Base-by-base conservation (phyloP, 2,888 invertebrate species). In the Stenolophus ochropezus region DNA sequence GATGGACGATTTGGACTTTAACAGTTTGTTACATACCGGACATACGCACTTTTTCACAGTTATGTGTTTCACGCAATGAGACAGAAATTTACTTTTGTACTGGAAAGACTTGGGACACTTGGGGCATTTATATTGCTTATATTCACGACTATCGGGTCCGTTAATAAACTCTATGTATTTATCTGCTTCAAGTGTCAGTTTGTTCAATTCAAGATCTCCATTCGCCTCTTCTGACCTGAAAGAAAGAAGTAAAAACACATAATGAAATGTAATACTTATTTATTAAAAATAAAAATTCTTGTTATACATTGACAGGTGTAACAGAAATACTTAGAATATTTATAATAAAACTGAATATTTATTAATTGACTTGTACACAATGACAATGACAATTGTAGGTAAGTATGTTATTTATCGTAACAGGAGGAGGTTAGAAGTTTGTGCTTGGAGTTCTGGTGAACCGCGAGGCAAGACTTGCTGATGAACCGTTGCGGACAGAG, bases 11-110 rank as follows among this genome's bases (percentile, higher is more conserved):
- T 5, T 87, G 86, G 61, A 0, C 87, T 87, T 78, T 23, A 87
- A 87, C 0, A 86, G 85, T 20, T 87, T 81, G 0, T 87, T 87
- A 69, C 88, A 88, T 2, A 88, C 84, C 14, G 87, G 87, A 77
- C 88, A 88, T 3, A 82, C 84, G 42, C 87, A 88, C 16, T 85
- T 84, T 81, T 87, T 88, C 82, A 87, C 80, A 49, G 83, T 53
- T 11, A 80, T 25, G 53, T 80, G 80, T 73, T 71, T 80, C 1
- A 73, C 53, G 21, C 80, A 20, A 18, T 80, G 80, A 5, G 27
- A 18, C 20, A 80, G 21, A 56, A 80, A 80, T 71, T 56, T 51
- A 47, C 47, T 47, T 56, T 71, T 71, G 14, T 75, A 75, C 16
- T 75, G 75, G 11, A 75, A 75, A n/a, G 25, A 11, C 53, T 75